phyloP scores from a whole-genome alignment of 53 echinoderm and acorn worm genomes.

The Arbacia lixula region DNA sequence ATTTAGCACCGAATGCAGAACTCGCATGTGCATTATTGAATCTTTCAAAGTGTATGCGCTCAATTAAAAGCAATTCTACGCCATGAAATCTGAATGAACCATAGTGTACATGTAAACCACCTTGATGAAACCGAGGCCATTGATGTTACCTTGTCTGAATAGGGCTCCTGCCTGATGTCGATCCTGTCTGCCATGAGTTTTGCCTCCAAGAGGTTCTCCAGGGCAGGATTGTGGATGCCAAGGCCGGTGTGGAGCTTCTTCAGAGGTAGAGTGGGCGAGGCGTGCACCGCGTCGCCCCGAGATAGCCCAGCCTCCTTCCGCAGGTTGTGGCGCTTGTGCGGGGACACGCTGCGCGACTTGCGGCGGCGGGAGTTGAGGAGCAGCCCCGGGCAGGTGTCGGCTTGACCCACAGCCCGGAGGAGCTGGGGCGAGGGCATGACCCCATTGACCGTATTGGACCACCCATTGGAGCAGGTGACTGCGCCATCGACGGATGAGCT shows the following conservation, averaged over 20 bases:
- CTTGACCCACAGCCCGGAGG: constrained; percentile 42
- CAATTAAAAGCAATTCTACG: no score
- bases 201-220: constrained; percentile 78
- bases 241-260: constrained; percentile 56
- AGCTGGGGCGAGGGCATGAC: constrained; percentile 52
- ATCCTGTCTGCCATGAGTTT: constrained; percentile 85
- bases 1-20: no score
- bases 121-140: no score
- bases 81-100: no score
- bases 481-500: constrained; percentile 28
- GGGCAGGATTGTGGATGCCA: constrained; percentile 56
- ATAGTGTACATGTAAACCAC: no score
- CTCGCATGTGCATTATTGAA: no score
- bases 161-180: constrained; percentile 85
- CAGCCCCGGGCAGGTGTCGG: constrained; percentile 42
- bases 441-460: constrained; percentile 38
- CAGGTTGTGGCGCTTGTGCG: constrained; percentile 72
- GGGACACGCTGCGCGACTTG: constrained; percentile 89
- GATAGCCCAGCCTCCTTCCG: constrained; percentile 8
- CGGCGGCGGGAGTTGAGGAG: constrained; percentile 65
- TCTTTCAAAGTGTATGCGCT: no score
- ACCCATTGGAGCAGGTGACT: constrained; percentile 33
- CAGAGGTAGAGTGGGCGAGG: constrained; percentile 77
- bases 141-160: constrained; percentile 84
- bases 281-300: constrained; percentile 65